A percentile compares a stretch with the other conserved stretches of the same genome.
These are phyloP conservation scores for Syngnathus acus DNA, from an alignment of 2,797 vertebrate genomes.

Conservation along the genomic window DNA sequence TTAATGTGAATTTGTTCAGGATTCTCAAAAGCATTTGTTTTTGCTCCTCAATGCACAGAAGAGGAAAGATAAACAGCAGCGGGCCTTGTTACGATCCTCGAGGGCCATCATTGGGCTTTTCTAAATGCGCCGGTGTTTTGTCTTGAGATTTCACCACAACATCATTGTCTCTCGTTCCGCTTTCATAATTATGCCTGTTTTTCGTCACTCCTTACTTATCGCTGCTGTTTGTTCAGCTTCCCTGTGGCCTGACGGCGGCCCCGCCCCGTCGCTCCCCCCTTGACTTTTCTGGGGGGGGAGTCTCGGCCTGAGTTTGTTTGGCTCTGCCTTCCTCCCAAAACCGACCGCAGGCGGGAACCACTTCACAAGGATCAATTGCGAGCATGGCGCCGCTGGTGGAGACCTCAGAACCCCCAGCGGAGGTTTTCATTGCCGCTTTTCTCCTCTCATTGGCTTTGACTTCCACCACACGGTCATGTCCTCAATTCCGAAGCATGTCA, in stretches of 20 bases:
- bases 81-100: constrained; percentile 14
- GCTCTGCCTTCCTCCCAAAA: constrained; percentile 32
- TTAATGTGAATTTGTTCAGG: constrained; percentile 19
- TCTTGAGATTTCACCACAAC: background rate
- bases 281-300: constrained; percentile 3
- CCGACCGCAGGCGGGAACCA: constrained; percentile 26
- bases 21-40: constrained; percentile 6
- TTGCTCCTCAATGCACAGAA: constrained; percentile 18
- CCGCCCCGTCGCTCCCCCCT: background rate
- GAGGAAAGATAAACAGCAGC: constrained; percentile 25
- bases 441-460: background rate
- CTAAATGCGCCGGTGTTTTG: background rate
- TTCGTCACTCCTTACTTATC: constrained; percentile 15
- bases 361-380: background rate
- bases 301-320: constrained; percentile 4
- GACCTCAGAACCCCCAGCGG: constrained; percentile 6
- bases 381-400: background rate
- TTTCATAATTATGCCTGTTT: background rate
- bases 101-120: background rate
- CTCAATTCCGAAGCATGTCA: background rate
- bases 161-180: constrained; percentile 3
- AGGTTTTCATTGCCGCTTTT: background rate
- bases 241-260: constrained; percentile 10
- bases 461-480: background rate
- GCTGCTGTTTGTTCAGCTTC: constrained; percentile 60